phyloP scores from a whole-genome alignment of 1,140 invertebrate species.

The Trissolcus basalis region DNA sequence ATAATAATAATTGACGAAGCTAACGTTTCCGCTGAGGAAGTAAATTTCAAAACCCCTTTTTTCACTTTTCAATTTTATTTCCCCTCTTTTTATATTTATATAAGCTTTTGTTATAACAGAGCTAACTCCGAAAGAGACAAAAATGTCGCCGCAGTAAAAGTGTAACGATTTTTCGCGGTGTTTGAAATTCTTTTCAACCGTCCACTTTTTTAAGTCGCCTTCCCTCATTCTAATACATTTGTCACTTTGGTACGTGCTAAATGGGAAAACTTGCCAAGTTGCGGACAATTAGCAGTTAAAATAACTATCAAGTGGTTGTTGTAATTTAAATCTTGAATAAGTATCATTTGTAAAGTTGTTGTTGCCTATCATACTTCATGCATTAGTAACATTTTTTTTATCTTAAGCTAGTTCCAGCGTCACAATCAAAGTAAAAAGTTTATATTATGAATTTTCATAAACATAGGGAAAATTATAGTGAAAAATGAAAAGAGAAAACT shows the following conservation, averaged over 20 bases:
- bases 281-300: slow-evolving; percentile 12
- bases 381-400: neutral
- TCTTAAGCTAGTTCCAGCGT: too few species aligned
- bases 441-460: too few species aligned
- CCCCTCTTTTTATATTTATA: too few species aligned
- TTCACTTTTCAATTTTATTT: too few species aligned
- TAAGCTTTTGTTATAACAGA: too few species aligned
- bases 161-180: slow-evolving; percentile 1
- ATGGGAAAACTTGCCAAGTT: slow-evolving; percentile 30
- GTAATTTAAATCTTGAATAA: slow-evolving; percentile 18
- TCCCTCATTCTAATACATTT: slow-evolving; percentile 17
- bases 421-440: too few species aligned
- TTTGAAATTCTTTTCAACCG: slow-evolving; percentile 11
- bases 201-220: slow-evolving; percentile 7
- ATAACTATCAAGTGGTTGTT: slow-evolving; percentile 23
- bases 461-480: too few species aligned
- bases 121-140: too few species aligned
- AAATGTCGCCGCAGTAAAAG: neutral
- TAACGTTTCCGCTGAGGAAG: too few species aligned
- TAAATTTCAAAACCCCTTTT: too few species aligned
- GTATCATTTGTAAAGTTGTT: neutral
- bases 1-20: too few species aligned
- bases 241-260: slow-evolving; percentile 22
- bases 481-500: too few species aligned
- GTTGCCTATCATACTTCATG: neutral